phyloP scores from a whole-genome alignment of 1,140 invertebrate species.

The Medauroidea extradentata region DNA sequence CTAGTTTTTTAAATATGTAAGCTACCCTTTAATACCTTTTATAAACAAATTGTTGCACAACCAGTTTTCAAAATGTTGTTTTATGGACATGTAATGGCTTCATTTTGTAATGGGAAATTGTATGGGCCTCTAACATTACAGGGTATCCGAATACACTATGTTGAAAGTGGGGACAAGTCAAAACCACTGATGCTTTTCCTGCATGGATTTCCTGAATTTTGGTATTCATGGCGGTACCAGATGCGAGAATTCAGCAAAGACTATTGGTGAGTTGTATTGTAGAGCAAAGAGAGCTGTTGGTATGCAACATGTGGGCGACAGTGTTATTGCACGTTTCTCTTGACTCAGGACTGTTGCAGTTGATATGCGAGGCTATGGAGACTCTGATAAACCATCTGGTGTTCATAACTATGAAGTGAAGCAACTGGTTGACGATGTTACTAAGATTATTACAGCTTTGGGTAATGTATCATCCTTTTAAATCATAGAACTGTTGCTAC shows the following conservation, averaged over 20 bases:
- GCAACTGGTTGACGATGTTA: conserved; percentile 54
- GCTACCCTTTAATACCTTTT: too few species aligned
- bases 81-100: too few species aligned
- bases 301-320: too few species aligned
- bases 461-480: conserved; percentile 39
- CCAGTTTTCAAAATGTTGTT: too few species aligned
- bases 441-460: conserved; percentile 54
- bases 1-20: too few species aligned
- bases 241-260: conserved; percentile 55
- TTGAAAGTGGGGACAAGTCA: conserved; percentile 53
- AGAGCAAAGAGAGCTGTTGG: too few species aligned
- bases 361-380: conserved; percentile 63
- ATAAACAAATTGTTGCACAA: too few species aligned
- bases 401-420: conserved; percentile 50
- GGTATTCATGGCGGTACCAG: conserved; percentile 64
- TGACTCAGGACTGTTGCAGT: conserved; percentile 59
- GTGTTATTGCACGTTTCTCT: not conserved
- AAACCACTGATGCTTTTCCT: conserved; percentile 62
- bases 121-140: too few species aligned
- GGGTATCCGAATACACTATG: conserved; percentile 60
- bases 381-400: conserved; percentile 60
- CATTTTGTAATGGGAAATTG: too few species aligned
- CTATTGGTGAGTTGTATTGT: conserved; percentile 51
- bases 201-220: conserved; percentile 67
- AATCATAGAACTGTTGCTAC: too few species aligned